Percentiles rank a stretch among this genome's conserved stretches.
Evolutionary conservation across 2,888 invertebrate genomes (phyloP).

Genomic region (Drosophila nigricruria): DNA sequence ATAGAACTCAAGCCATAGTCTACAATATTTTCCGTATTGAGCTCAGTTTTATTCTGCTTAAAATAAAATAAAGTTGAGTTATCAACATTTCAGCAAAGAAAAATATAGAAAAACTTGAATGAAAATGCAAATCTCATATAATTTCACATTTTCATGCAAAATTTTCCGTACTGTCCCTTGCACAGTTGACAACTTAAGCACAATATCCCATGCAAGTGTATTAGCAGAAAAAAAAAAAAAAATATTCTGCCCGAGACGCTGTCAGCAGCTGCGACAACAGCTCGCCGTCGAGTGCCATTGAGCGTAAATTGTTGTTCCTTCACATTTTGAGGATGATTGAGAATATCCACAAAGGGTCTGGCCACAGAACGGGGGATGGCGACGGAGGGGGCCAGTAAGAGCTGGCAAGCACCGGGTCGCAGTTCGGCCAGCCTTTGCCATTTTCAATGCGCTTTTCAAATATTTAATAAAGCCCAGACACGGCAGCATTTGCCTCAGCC

Average conservation of each 20-base stretch:
- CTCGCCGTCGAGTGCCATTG: slow-evolving; percentile 81
- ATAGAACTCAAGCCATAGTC: too few relatives aligned
- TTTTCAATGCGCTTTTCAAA: slow-evolving; percentile 63
- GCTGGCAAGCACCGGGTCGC: slow-evolving; percentile 9
- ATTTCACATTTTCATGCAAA: background rate
- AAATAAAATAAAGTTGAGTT: too few relatives aligned
- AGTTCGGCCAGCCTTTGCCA: slow-evolving; percentile 55
- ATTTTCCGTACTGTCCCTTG: background rate
- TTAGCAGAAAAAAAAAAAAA: background rate
- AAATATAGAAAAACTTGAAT: background rate
- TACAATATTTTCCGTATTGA: too few relatives aligned
- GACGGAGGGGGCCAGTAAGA: background rate
- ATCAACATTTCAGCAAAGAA: too few relatives aligned
- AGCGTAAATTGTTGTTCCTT: slow-evolving; percentile 84
- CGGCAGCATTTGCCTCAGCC: slow-evolving; percentile 43
- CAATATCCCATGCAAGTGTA: slow-evolving; percentile 11
- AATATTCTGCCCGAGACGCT: slow-evolving; percentile 22
- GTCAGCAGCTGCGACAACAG: slow-evolving; percentile 62
- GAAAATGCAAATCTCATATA: background rate
- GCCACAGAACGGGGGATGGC: background rate
- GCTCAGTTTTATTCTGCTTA: too few relatives aligned
- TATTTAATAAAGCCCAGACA: slow-evolving; percentile 75
- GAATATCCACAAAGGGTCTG: slow-evolving; percentile 72
- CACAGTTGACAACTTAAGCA: background rate
- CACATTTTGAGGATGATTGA: slow-evolving; percentile 83